Evolutionary conservation across 2,113 vertebrate genomes (phyloP).

Genomic region (Euleptes europaea): DNA sequence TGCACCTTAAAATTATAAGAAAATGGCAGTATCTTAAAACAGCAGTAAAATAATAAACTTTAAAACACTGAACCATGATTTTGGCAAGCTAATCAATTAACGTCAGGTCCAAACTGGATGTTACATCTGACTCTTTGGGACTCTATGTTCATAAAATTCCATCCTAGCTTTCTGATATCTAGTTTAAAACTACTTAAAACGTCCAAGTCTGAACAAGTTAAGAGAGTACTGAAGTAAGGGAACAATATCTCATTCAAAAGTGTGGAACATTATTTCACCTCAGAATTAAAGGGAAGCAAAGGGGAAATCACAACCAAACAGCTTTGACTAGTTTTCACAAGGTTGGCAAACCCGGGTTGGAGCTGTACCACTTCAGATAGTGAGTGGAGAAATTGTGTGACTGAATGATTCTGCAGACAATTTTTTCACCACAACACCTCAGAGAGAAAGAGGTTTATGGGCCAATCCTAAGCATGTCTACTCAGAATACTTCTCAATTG

Average conservation of each 20-base stretch:
- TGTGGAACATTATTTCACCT: background rate
- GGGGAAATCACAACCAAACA: background rate
- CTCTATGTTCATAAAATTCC: too few relatives aligned
- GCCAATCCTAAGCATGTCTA: too few relatives aligned
- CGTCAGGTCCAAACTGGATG: too few relatives aligned
- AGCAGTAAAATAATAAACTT: too few relatives aligned
- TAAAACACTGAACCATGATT: too few relatives aligned
- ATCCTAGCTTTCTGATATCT: background rate
- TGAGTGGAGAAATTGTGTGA: background rate
- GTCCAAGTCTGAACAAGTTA: background rate
- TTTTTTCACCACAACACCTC: too few relatives aligned
- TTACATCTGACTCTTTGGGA: too few relatives aligned
- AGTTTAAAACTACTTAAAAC: background rate
- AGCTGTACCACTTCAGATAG: background rate
- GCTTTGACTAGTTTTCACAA: background rate
- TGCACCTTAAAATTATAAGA: too few relatives aligned
- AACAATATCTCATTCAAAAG: background rate
- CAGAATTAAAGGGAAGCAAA: background rate
- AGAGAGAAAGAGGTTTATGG: background rate
- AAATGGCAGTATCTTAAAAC: too few relatives aligned
- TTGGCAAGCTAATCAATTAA: too few relatives aligned
- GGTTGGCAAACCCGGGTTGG: background rate
- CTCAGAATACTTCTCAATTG: too few relatives aligned
- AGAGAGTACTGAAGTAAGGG: too few relatives aligned
- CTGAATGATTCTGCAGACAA: background rate